Base-by-base conservation (phyloP, 2,888 invertebrate genomes). In the Geophilus truncorum region DNA sequence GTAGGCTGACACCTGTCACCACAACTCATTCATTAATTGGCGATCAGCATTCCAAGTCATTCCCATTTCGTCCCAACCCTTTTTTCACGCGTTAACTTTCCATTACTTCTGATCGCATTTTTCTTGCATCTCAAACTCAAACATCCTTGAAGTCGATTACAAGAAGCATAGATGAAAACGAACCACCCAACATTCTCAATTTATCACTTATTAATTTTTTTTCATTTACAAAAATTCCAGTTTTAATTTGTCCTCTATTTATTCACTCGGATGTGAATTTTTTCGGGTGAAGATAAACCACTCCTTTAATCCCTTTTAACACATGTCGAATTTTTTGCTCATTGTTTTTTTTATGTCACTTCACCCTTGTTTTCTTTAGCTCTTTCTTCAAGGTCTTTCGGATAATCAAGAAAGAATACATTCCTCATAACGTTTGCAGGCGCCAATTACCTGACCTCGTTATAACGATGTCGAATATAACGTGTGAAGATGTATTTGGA, bases 391-490 rank as follows among this genome's bases (percentile, higher is more conserved):
- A 70, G 70, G 70, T 70, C 70, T n/a, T 70, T 70, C 28, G 15
- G 70, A 25, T 70, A 25, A 70, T 70, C 70, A 70, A 70, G 70
- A 12, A 70, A 70, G 28, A 70, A 62, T 23, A 62, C 62, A 62
- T 28, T 70, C 28, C 18, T 51, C 51, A 21, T 70, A 28, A 70
- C 6, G 3, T 25, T 70, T n/a, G 28, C 15, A 28, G 28, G 70
- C 70, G 70, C 70, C 70, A 70, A 70, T 70, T 70, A 70, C 70
- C 4, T 70, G 70, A 23, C 70, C 70, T 70, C 70, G 28, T 25
- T 70, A 70, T n/a, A 70, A 70, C 70, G 70, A 70, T 70, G 70
- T 70, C 70, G 70, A 28, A 70, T 70, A 28, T 70, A 70, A 45
- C 28, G 70, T 70, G 70, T 70, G 70, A 70, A 70, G 70, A 25